phyloP scores from a whole-genome alignment of 2,797 vertebrate genomes.

The Vultur gryphus region DNA sequence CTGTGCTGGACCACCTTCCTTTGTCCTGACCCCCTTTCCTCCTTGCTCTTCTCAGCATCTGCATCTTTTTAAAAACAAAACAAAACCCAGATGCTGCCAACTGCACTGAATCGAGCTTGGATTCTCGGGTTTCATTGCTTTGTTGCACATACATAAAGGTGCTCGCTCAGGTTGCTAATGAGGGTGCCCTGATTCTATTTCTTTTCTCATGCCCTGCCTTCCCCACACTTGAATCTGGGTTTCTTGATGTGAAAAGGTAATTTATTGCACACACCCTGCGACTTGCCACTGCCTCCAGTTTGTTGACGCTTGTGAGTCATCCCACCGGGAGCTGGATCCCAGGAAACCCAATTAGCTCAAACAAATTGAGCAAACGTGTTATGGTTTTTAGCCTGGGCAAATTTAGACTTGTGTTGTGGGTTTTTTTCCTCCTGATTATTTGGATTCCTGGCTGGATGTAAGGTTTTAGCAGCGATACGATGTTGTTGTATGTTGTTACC shows the following conservation, averaged over 20 bases:
- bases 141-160: not conserved
- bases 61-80: not conserved
- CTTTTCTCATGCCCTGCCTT: slow-evolving; percentile 10
- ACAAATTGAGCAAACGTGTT: slow-evolving; percentile 45
- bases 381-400: slow-evolving; percentile 8
- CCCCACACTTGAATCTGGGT: not conserved
- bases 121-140: not conserved
- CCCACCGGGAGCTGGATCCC: slow-evolving; percentile 26
- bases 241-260: slow-evolving; percentile 42
- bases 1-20: not conserved
- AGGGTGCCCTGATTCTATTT: not conserved
- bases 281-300: slow-evolving; percentile 30
- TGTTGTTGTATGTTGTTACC: not conserved
- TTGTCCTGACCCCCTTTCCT: not conserved
- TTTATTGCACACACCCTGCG: slow-evolving; percentile 8
- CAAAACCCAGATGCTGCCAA: not conserved
- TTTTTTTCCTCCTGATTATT: not conserved
- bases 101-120: not conserved
- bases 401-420: not conserved
- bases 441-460: not conserved
- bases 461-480: not conserved
- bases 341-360: slow-evolving; percentile 60
- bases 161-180: not conserved
- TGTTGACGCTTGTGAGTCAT: slow-evolving; percentile 46
- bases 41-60: not conserved